Base-by-base conservation (phyloP, 1,140 invertebrate genomes). In the Limonius californicus region DNA sequence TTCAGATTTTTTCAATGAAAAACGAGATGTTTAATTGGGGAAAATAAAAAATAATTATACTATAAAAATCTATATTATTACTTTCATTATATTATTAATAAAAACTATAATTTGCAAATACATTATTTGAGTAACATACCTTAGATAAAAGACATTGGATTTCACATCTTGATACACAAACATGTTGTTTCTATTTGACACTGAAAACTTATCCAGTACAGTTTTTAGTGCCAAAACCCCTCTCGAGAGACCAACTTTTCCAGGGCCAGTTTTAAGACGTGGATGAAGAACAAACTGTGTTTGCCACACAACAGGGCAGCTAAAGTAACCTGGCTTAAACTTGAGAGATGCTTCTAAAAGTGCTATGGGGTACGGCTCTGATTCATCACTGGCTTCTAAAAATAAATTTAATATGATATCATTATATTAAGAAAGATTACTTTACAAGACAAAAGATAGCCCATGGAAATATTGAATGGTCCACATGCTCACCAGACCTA, bases 171-270 rank as follows among this genome's bases (percentile, higher is more conserved):
- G 80, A 75, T 90, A 85, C 1, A 92, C 89, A 79, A 91, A 92
- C 89, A 92, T 91, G 71, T 92, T 92, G 53, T 78, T 84, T 50
- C 89, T 78, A 70, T 92, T 92, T 57, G 82, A 83, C 0, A 92
- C 89, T 0, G 86, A 86, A 68, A 92, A 89, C 35, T 86, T 83
- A 68, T 85, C 87, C 1, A 92, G 76, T 4, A 89, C 85, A 16
- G 81, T 82, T 58, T 86, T 81, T 16, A 92, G 76, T 9, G 87
- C 85, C 70, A 83, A 81, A 21, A 86, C 83, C 15, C 85, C 85
- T 20, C 84, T 77, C 0, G 85, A 87, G 9, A 85, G 72, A 0
- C 82, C 81, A 0, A 81, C 79, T 68, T 84, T 82, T 20, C 82
- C 84, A 35, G 82, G 81, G 0, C 85, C 84, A 1, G 84, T 84